Evolutionary conservation across 2,797 vertebrate species (phyloP), one percentile per base, ranked within the genome.

Genomic region (Pagetopsis macropterus): DNA sequence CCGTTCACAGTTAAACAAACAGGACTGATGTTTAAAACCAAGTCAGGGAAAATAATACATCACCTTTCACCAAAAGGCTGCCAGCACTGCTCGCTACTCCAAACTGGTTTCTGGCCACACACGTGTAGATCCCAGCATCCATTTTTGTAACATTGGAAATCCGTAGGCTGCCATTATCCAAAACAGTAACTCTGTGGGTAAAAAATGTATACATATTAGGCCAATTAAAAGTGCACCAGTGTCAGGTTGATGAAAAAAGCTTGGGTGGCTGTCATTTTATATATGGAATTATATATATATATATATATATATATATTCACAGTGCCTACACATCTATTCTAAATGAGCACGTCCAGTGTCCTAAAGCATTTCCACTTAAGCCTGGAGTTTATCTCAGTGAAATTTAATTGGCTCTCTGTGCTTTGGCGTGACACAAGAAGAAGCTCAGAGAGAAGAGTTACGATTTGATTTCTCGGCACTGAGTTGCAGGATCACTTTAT

Each of bases 51-150:
- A 37, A 43, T 16, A 1, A 55, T 13, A 59, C n/a, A 86, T 92
- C 93, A 99, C 98, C 98, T 97, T 99, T 99, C 31, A 99, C 96
- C 48, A 96, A 69, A 71, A 99, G 92, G 72, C 93, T 97, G 37
- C 97, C 97, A 0, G 95, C 93, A 79, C 97, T 98, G 93, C 97
- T 99, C 0, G 97, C 97, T 0, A 95, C 96, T 61, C 98, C 98
- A 12, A 98, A 98, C 90, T 96, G 96, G 93, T 99, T 99, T 56
- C 95, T 95, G 69, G 98, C 98, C n/a, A 95, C 94, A 15, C 98
- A 99, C 0, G 96, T 98, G 87, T 99, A 99, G 49, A 96, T 94
- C 0, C 97, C 98, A 0, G 95, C 95, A 0, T 99, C 98, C 0
- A 92, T 75, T 72, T 98, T 99, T 41, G 95, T 95, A 60, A 98